These are phyloP conservation scores for Siniperca knerii DNA, from an alignment of 2,113 vertebrate species.

Conservation along the genomic window DNA sequence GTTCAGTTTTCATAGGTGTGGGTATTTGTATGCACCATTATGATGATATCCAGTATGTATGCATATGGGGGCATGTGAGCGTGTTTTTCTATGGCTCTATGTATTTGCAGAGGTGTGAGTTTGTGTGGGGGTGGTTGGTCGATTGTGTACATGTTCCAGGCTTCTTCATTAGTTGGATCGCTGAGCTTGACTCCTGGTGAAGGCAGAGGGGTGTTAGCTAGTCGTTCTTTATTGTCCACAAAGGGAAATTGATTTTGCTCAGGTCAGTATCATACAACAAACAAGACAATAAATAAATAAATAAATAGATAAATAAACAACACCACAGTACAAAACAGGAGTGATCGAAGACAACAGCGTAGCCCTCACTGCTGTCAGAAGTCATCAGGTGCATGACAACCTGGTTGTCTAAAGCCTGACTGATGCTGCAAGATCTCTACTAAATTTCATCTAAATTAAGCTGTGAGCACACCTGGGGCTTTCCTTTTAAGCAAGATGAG, in stretches of 20 bases:
- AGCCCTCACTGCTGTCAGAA: slow-evolving; percentile 34
- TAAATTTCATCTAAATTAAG: background rate
- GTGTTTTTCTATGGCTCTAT: background rate
- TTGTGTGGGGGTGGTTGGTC: background rate
- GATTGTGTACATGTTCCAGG: background rate
- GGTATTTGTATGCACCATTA: background rate
- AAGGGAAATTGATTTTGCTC: too few relatives aligned
- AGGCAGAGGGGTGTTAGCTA: background rate
- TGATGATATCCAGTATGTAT: background rate
- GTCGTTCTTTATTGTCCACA: too few relatives aligned
- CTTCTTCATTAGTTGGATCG: slow-evolving; percentile 18
- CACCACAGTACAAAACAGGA: too few relatives aligned
- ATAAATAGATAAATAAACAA: too few relatives aligned
- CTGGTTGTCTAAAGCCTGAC: background rate
- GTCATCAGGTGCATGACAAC: slow-evolving; percentile 21
- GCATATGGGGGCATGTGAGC: background rate
- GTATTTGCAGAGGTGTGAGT: background rate
- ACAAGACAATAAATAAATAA: too few relatives aligned
- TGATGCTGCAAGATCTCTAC: background rate
- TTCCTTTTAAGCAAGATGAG: background rate
- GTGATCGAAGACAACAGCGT: slow-evolving; percentile 30
- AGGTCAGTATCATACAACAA: too few relatives aligned
- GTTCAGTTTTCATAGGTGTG: background rate
- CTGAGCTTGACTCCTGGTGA: background rate
- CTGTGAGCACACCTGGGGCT: background rate